Base-by-base conservation (phyloP, 35 echinoderm and acorn worm species). In the Acanthaster planci region DNA sequence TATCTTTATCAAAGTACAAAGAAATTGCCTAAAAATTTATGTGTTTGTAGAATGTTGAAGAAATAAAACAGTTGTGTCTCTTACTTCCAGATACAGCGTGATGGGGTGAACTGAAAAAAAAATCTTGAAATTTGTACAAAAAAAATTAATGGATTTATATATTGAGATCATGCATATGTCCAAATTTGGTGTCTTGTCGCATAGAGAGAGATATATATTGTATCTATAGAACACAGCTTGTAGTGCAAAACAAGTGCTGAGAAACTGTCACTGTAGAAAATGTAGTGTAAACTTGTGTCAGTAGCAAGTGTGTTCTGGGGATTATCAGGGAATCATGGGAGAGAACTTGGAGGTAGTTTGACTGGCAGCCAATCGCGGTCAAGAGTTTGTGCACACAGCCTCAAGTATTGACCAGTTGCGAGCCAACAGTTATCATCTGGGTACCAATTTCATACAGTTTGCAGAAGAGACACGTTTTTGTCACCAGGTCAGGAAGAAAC, bases 141-240 rank as follows among this genome's bases (percentile, higher is more conserved):
- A 68, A 60, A 60, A 60, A 60, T 34, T 30, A 27, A 68, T 31
- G 26, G 34, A 72, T 31, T 72, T 72, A 72, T 72, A 72, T 72
- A 72, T 72, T 72, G 64, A 72, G 34, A 72, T 72, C 64, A 72
- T 72, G 64, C 64, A 72, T 29, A 72, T 72, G 64, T 72, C 23
- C 64, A 72, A 72, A 72, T 12, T 72, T 72, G 23, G 64, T 72
- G 64, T 72, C 42, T 72, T 72, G 64, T 72, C 64, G 64, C 64
- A 72, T 72, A 72, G 64, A 36, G 64, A 72, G 26, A 72, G 26
- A 72, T 72, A 72, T 59, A 26, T 72, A 72, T 34, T 31, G 30
- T 72, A 72, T 72, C 21, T 31, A 72, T 72, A 72, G 64, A 72
- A 4, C 42, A 72, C 64, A 35, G 64, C 64, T 72, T 26, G 26